Evolutionary conservation across 2,888 invertebrate genomes (phyloP).

Genomic region (Torymus auratus): DNA sequence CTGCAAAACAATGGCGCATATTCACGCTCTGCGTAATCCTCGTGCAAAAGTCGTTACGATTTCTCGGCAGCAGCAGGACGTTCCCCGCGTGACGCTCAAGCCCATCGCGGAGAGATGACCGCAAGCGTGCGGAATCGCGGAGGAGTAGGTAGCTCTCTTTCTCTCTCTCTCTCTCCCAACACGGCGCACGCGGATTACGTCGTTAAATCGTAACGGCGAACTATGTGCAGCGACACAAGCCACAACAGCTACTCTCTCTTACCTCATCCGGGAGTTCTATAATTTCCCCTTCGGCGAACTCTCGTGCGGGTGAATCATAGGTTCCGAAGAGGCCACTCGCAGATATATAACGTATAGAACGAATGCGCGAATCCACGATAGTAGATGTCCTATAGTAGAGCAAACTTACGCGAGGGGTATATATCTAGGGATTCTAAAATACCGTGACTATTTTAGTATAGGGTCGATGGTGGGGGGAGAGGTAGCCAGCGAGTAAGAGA

Average conservation of each 20-base stretch:
- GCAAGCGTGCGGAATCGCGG: not conserved
- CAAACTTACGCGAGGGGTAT: constrained; percentile 1
- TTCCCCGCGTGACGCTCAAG: no score
- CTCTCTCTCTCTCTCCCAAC: not conserved
- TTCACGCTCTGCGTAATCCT: constrained; percentile 29
- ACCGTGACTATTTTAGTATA: constrained; percentile 37
- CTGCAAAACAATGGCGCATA: not conserved
- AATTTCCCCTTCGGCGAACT: constrained; percentile 44
- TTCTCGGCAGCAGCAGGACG: not conserved
- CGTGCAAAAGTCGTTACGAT: constrained; percentile 35
- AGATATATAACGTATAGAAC: no score
- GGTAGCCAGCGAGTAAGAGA: not conserved
- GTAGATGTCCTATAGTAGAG: constrained; percentile 11
- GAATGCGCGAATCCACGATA: not conserved
- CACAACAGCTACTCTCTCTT: not conserved
- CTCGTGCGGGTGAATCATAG: constrained; percentile 6
- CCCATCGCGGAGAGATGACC: not conserved
- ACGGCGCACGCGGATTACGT: no score
- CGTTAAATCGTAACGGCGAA: no score
- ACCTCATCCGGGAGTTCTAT: constrained; percentile 32
- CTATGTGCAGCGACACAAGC: not conserved
- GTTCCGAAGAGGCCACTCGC: not conserved
- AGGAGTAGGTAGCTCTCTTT: not conserved
- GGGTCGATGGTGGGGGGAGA: not conserved
- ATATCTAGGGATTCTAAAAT: constrained; percentile 45